phyloP scores from a whole-genome alignment of 2,113 vertebrate genomes.

The Callithrix jacchus region DNA sequence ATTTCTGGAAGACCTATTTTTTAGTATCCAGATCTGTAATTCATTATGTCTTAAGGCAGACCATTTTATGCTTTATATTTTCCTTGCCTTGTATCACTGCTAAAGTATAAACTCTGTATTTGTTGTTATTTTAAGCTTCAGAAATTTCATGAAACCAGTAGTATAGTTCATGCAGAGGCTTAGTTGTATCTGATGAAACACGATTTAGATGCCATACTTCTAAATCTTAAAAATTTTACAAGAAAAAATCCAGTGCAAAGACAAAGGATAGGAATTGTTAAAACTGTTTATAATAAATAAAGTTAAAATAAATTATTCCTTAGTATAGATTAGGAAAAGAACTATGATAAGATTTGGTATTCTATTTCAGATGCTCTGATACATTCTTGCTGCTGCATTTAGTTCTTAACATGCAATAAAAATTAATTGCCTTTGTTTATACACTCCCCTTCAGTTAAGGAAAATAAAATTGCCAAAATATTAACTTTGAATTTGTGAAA shows the following conservation, averaged over 20 bases:
- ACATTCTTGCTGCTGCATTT: background rate
- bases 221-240: background rate
- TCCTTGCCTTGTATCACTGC: background rate
- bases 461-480: background rate
- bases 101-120: background rate
- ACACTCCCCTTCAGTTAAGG: background rate
- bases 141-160: background rate
- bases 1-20: background rate
- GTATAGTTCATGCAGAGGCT: background rate
- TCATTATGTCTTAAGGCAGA: background rate
- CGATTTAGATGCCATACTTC: background rate
- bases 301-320: background rate
- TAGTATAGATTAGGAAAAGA: background rate
- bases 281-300: background rate
- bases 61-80: background rate
- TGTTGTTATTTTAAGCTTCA: background rate
- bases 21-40: background rate
- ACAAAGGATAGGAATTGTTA: background rate
- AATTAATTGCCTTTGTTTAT: background rate
- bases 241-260: background rate
- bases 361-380: background rate
- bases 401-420: background rate
- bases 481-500: background rate
- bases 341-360: background rate
- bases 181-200: background rate